Percentiles rank a stretch among this genome's conserved stretches.
phyloP scores from a whole-genome alignment of 2,888 invertebrate species.

The Thecophora atra region DNA sequence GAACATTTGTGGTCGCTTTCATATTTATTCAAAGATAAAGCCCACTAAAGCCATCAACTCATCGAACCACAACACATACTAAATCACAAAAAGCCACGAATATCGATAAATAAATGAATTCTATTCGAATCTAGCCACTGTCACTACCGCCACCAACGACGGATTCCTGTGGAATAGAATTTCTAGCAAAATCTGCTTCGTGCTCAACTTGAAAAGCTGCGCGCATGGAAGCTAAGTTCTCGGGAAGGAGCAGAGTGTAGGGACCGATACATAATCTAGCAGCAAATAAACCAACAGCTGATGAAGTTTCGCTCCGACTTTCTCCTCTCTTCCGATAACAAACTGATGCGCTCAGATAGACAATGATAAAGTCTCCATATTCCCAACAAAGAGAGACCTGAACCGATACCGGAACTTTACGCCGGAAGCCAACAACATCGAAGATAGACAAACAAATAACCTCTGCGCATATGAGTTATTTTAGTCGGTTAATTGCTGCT shows the following conservation, averaged over 20 bases:
- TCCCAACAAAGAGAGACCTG: neutral
- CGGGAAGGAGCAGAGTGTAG: neutral
- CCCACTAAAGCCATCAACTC: neutral
- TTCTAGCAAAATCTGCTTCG: neutral
- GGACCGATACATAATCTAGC: neutral
- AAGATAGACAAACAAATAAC: too few relatives aligned
- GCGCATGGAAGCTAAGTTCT: neutral
- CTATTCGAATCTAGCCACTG: neutral
- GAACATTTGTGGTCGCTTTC: neutral
- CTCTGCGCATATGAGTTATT: too few relatives aligned
- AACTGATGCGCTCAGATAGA: neutral
- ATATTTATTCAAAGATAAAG: slow-evolving; percentile 2
- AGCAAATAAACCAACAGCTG: neutral
- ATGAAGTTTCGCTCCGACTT: neutral
- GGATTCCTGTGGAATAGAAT: slow-evolving; percentile 1
- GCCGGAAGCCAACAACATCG: too few relatives aligned
- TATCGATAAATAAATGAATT: neutral
- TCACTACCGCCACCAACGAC: neutral
- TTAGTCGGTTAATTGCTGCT: too few relatives aligned
- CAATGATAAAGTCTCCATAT: neutral
- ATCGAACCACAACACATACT: neutral
- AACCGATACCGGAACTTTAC: too few relatives aligned
- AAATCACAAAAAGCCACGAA: neutral
- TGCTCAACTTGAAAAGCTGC: neutral
- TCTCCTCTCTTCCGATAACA: neutral